Base-by-base conservation (phyloP, 2,888 invertebrate genomes). In the Acrocera orbiculus region DNA sequence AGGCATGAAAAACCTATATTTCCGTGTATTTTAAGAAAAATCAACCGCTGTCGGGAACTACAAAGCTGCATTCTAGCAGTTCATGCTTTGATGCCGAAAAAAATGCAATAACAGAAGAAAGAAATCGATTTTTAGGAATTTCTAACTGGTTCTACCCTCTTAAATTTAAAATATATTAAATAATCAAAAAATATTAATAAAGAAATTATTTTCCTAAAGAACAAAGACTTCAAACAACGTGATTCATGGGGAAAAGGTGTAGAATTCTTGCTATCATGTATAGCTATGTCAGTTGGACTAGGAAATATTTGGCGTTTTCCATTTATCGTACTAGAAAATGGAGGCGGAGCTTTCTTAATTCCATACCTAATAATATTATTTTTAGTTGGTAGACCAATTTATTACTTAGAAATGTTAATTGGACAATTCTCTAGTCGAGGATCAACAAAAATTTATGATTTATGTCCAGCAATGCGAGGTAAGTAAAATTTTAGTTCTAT, bases 361-460 rank as follows among this genome's bases (percentile, higher is more conserved):
- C 75, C 76, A 24, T 60, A 76, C 46, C 55, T 76, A 30, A 64
- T 74, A 38, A 67, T 76, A 8, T 53, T 76, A 30, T 57, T 73
- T 34, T 49, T 76, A 33, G 65, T 76, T 33, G 76, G 76, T 32
- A 66, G 72, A 43, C 76, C 76, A 2, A 63, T 80, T 45, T 78
- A 80, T 49, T 76, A 74, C 48, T 56, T 81, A 56, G 80, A 81
- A 57, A 70, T 76, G 61, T 61, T 72, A 5, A 58, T 80, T 27
- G 81, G 80, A 2, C 80, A 81, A 53, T 81, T 78, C 52, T 70
- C 71, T 16, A 72, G 73, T 41, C 64, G 67, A 41, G 78, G 79
- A 10, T 73, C 73, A 36, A 70, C 76, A 11, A 73, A 73, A 47
- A 69, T 75, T 11, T 66, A 59, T 46, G 76, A 76, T 43, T 58